These are phyloP conservation scores for Pseudopodoces humilis DNA, from an alignment of 2,113 vertebrate genomes.

Conservation along the genomic window DNA sequence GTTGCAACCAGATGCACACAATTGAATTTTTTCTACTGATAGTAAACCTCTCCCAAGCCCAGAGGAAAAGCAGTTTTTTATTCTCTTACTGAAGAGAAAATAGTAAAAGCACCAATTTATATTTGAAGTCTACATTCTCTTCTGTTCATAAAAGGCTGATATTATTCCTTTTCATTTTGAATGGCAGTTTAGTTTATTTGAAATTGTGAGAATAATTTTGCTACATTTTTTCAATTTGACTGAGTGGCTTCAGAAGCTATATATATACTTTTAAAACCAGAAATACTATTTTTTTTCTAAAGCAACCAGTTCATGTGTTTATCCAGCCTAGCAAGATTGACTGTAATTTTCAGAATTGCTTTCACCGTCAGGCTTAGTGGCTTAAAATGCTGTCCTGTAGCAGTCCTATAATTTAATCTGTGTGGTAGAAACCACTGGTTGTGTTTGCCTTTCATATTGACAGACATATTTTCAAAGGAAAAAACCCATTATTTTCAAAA, in stretches of 20 bases:
- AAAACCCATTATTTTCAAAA: neutral
- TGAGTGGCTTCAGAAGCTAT: neutral
- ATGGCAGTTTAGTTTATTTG: neutral
- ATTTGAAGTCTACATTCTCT: neutral
- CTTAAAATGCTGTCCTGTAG: neutral
- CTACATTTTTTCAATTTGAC: neutral
- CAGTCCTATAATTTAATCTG: neutral
- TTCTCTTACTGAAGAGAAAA: neutral
- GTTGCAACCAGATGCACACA: neutral
- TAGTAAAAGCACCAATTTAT: neutral
- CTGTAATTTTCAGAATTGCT: slow-evolving; percentile 4
- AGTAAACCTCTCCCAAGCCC: neutral
- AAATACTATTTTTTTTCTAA: neutral
- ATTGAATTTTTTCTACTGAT: neutral
- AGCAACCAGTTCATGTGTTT: neutral
- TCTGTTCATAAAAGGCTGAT: neutral
- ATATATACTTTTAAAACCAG: neutral
- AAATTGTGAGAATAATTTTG: neutral
- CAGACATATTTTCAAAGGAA: neutral
- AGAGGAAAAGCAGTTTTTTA: neutral
- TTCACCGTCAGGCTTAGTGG: neutral
- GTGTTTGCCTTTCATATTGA: neutral
- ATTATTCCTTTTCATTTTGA: neutral
- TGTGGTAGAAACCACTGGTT: neutral
- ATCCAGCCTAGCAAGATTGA: neutral